Evolutionary conservation across 2,113 vertebrate species (phyloP).

Genomic region (Sprattus sprattus): DNA sequence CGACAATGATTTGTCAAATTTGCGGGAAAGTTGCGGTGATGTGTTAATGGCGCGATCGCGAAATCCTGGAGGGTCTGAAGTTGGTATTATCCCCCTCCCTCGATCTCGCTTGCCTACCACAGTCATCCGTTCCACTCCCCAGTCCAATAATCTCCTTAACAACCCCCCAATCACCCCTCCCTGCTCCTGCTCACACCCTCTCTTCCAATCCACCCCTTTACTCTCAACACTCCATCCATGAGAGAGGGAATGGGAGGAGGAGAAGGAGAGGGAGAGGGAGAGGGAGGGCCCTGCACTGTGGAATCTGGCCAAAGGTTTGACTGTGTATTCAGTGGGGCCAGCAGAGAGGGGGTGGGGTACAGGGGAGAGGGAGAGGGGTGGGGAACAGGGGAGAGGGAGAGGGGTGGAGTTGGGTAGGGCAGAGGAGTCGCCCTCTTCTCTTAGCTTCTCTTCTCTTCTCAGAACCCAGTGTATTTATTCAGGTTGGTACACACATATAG

Average conservation of each 20-base stretch:
- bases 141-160: conserved; percentile 9
- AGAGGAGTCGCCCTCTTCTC: background rate
- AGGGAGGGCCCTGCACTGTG: conserved; percentile 25
- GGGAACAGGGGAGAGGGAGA: background rate
- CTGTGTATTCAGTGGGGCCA: conserved; percentile 25
- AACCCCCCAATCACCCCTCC: conserved; percentile 10
- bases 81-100: no score
- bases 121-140: conserved; percentile 1
- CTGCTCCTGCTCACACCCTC: background rate
- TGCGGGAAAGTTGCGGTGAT: no score
- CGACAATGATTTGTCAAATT: no score
- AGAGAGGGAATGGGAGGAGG: conserved; percentile 19
- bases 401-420: conserved; percentile 18
- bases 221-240: background rate
- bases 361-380: background rate
- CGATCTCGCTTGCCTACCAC: background rate
- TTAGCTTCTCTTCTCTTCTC: background rate
- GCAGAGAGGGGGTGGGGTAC: background rate
- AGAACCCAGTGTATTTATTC: no score
- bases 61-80: no score
- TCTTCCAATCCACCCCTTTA: conserved; percentile 9
- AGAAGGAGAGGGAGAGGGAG: conserved; percentile 5
- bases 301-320: conserved; percentile 33
- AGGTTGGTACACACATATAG: no score
- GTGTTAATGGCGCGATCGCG: no score